A percentile compares a stretch with the other conserved stretches of the same genome.
These are phyloP conservation scores for Toxostoma redivivum DNA, from an alignment of 2,113 vertebrate species.

Conservation along the genomic window DNA sequence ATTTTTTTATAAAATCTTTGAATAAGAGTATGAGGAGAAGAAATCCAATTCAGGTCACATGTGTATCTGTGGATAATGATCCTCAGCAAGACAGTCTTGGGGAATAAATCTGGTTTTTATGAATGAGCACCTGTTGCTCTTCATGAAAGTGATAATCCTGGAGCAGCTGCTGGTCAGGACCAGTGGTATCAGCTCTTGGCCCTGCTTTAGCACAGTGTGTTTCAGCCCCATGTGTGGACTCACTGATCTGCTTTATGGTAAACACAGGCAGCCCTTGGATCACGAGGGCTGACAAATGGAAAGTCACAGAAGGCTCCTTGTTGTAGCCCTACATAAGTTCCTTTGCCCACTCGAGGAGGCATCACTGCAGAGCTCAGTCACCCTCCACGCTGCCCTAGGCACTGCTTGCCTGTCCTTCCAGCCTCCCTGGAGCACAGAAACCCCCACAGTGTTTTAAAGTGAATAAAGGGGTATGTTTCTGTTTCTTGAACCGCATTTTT, in stretches of 20 bases:
- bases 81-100: not conserved
- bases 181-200: not conserved
- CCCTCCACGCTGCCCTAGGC: not conserved
- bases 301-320: not conserved
- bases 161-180: not conserved
- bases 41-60: not conserved
- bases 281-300: not conserved
- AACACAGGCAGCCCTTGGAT: not conserved
- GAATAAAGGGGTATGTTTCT: not conserved
- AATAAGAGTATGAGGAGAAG: not conserved
- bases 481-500: not conserved
- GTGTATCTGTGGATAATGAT: not conserved
- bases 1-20: not conserved
- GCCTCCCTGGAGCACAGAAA: not conserved
- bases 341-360: not conserved
- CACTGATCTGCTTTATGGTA: not conserved
- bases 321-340: not conserved
- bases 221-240: not conserved
- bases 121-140: not conserved
- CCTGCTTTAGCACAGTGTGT: not conserved
- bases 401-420: not conserved
- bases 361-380: not conserved
- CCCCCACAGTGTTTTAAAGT: not conserved
- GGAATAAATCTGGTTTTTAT: not conserved
- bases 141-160: not conserved